Percentiles rank a stretch among this genome's conserved stretches.
phyloP scores from a whole-genome alignment of 2,113 vertebrate species.

The Chlorodrepanis virens region DNA sequence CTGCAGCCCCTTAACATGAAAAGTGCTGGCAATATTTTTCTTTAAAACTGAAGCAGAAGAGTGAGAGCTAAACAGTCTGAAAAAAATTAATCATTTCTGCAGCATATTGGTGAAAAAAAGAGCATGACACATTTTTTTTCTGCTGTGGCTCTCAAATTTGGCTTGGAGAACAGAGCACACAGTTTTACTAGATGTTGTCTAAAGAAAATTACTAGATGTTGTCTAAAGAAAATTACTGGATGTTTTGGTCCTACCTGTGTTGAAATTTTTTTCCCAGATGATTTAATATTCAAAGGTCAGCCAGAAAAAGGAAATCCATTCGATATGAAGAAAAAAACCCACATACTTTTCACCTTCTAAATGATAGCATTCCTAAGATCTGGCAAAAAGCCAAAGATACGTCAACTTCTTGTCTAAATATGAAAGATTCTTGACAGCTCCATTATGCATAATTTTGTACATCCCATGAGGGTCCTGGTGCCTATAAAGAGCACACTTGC shows the following conservation, averaged over 20 bases:
- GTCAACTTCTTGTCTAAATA: slow-evolving; percentile 31
- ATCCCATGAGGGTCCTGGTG: background rate
- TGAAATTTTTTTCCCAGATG: background rate
- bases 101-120: background rate
- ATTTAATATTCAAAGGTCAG: background rate
- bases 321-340: background rate
- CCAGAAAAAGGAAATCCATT: background rate
- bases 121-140: background rate
- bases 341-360: background rate
- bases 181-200: background rate
- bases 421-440: slow-evolving; percentile 11
- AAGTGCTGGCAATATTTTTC: background rate
- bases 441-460: slow-evolving; percentile 31
- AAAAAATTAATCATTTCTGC: background rate
- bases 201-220: background rate
- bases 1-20: background rate
- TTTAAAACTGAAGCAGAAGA: background rate
- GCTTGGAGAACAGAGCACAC: background rate
- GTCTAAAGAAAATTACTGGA: background rate
- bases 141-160: background rate
- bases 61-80: background rate
- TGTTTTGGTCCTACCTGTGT: background rate
- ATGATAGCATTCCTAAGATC: background rate
- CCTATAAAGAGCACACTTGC: background rate
- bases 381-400: slow-evolving; percentile 10